These are phyloP conservation scores for Smutsia temminckii DNA, from an alignment of 2,797 vertebrate genomes.

Conservation along the genomic window DNA sequence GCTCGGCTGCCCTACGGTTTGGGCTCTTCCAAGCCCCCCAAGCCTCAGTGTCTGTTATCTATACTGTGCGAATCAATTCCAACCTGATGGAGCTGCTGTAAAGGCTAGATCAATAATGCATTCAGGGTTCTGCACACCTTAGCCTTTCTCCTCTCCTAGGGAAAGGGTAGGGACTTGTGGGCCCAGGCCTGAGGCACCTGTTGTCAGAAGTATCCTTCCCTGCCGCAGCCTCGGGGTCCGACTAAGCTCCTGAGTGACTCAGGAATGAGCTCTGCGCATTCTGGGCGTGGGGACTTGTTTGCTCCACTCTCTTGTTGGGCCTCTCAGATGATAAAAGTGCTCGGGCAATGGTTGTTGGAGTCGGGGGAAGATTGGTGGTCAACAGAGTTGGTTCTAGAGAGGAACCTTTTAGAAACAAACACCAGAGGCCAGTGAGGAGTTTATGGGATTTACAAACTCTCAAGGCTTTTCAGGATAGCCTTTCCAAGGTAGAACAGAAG, in stretches of 20 bases:
- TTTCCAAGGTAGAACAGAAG: background rate
- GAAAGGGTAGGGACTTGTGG: background rate
- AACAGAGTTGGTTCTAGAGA: background rate
- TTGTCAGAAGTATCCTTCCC: background rate
- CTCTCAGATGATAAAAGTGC: background rate
- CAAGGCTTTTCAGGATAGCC: background rate
- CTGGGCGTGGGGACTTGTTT: background rate
- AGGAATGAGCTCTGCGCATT: accelerated
- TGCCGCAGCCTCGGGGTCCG: accelerated
- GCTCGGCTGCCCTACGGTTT: background rate
- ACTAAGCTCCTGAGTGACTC: accelerated
- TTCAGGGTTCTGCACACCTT: accelerated
- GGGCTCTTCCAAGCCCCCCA: background rate
- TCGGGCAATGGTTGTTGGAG: background rate
- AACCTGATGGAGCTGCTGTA: accelerated
- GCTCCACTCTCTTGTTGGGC: accelerated
- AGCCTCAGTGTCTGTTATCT: background rate
- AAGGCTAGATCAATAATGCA: accelerated
- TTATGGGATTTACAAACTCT: background rate
- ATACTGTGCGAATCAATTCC: background rate
- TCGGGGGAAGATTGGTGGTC: background rate
- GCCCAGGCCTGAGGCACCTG: too few relatives aligned
- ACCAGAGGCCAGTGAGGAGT: background rate
- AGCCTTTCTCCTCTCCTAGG: background rate
- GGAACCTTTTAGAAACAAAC: background rate